These are phyloP conservation scores for Macrocentrus cingulum DNA, from an alignment of 1,140 invertebrate genomes.

Conservation along the genomic window DNA sequence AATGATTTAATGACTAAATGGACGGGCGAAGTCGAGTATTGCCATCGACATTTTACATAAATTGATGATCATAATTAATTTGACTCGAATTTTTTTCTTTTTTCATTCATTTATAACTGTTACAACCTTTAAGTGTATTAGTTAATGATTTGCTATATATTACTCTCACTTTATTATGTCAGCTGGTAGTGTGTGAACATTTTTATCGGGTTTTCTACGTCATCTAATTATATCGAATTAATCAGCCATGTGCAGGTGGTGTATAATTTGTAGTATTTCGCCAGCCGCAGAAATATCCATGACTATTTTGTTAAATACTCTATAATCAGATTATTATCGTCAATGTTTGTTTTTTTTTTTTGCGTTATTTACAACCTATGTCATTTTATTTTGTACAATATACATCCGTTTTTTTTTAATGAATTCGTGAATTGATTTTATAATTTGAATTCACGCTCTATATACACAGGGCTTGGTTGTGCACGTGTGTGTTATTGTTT, in stretches of 20 bases:
- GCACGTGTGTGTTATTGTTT: not conserved
- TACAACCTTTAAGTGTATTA: slow-evolving; percentile 16
- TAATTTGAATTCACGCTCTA: not conserved
- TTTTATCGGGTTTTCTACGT: not conserved
- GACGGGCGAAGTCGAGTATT: slow-evolving; percentile 44
- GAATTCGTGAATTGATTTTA: slow-evolving; percentile 1
- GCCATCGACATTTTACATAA: slow-evolving; percentile 39
- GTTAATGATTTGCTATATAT: slow-evolving; percentile 9
- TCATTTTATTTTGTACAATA: slow-evolving; percentile 11
- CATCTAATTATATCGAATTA: not conserved
- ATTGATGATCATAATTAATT: slow-evolving; percentile 34
- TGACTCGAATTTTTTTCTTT: slow-evolving; percentile 32
- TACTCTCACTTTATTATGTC: slow-evolving; percentile 22
- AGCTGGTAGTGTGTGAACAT: slow-evolving; percentile 1
- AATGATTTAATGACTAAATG: slow-evolving; percentile 28
- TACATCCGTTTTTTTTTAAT: not conserved
- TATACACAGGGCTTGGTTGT: not conserved
- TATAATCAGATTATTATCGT: not conserved
- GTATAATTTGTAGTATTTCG: not conserved
- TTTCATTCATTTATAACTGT: slow-evolving; percentile 22
- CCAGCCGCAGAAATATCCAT: not conserved
- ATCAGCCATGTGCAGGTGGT: not conserved
- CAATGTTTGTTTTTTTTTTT: too few species aligned
- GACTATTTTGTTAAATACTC: not conserved
- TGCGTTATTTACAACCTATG: slow-evolving; percentile 14